A percentile compares a stretch with the other conserved stretches of the same genome.
phyloP scores from a whole-genome alignment of 2,888 invertebrate species.

The Cryptosula pallasiana region DNA sequence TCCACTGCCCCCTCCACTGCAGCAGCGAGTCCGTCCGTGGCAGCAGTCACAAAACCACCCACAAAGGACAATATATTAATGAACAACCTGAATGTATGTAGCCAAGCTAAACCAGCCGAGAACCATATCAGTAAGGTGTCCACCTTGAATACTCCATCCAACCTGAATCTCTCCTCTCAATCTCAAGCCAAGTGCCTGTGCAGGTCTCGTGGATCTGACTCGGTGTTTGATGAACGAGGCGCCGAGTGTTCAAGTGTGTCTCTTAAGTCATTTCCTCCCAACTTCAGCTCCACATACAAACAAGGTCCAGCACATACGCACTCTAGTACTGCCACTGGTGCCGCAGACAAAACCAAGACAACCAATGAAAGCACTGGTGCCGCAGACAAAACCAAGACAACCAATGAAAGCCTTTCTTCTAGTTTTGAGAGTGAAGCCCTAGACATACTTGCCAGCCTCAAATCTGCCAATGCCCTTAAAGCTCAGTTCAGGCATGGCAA shows the following conservation, averaged over 20 bases:
- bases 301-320: background rate
- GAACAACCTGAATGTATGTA: conserved; percentile 11
- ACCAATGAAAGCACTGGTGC: background rate
- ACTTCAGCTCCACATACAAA: background rate
- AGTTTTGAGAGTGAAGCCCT: conserved; percentile 23
- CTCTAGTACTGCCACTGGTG: background rate
- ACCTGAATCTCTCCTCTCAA: background rate
- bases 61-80: background rate
- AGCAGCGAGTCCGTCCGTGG: background rate
- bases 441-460: conserved; percentile 9
- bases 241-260: background rate
- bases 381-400: background rate
- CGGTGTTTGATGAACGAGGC: background rate
- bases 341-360: background rate
- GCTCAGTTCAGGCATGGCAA: conserved; percentile 9
- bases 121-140: background rate
- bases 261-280: background rate
- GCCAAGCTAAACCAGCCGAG: background rate
- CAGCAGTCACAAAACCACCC: background rate
- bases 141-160: background rate
- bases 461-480: conserved; percentile 10
- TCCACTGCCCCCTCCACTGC: background rate
- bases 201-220: background rate
- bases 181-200: background rate
- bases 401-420: conserved; percentile 20